Evolutionary conservation across 2,888 invertebrate species (phyloP), one percentile per base, ranked within the genome.

Genomic region (Temnothorax ravouxi): DNA sequence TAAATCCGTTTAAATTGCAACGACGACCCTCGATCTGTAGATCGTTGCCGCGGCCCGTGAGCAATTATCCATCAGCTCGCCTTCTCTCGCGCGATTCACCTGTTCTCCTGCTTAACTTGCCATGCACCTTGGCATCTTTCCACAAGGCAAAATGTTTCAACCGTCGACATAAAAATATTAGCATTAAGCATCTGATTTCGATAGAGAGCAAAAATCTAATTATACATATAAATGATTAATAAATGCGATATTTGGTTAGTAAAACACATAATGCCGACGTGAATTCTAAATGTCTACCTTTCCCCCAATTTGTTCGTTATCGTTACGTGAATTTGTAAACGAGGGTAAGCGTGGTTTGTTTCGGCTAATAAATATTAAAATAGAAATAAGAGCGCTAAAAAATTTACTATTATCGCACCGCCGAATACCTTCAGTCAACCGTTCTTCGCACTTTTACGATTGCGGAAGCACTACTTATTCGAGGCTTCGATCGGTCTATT

Each of bases 1-100:
- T 92, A 93, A 93, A 93, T 93, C 91, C 89, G 86, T 87, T 89
- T 89, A 90, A 93, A 93, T 93, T 91, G 92, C 91, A 88, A 84
- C 88, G 87, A 89, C 89, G 91, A 91, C 90, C 92, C 92, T 90
- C 92, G 92, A 93, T 91, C 86, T 69, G 29, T 59, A 61, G 84
- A 84, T 87, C 80, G 74, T 47, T 47, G 83, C 82, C 64, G 59
- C 62, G 81, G 59, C 64, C 50, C 83, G 56, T 52, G 61, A 61
- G 86, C 90, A 87, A 90, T 90, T 90, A 86, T 87, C 84, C 81
- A 80, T 76, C 84, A 77, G 77, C 38, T 79, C 71, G 56, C 18
- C 34, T 69, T 47, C 79, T 71, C 79, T 47, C 18, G 21, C 34
- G 29, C 41, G 29, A 5, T 41, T 54, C 67, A 25, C 69, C 79